These are phyloP conservation scores for Tarsius wallacei DNA, from an alignment of 2,797 vertebrate species.

Conservation along the genomic window DNA sequence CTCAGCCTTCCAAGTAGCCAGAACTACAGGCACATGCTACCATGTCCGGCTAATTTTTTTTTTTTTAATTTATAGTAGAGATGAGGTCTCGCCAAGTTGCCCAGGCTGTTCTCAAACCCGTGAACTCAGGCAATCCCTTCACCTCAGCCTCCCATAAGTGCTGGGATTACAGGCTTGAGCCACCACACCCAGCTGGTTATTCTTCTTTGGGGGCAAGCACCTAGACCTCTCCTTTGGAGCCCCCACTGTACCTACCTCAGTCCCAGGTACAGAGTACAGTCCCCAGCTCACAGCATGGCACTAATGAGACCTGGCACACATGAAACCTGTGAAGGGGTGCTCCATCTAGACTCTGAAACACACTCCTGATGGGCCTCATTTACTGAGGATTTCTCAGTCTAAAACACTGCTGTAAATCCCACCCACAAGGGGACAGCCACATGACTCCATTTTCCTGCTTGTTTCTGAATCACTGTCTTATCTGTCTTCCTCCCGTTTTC, in stretches of 20 bases:
- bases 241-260: background rate
- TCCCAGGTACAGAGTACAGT: background rate
- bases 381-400: background rate
- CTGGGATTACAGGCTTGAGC: no score
- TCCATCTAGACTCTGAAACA: background rate
- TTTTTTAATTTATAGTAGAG: no score
- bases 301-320: accelerated
- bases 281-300: background rate
- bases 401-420: background rate
- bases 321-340: background rate
- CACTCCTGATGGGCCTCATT: background rate
- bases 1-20: no score
- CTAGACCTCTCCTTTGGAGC: background rate
- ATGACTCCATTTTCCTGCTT: slow-evolving; percentile 77
- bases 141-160: no score
- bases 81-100: no score
- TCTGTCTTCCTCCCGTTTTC: slow-evolving; percentile 74
- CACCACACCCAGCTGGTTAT: background rate
- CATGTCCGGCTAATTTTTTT: no score
- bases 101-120: no score
- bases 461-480: slow-evolving; percentile 68
- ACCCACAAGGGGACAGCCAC: slow-evolving; percentile 63
- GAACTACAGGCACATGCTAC: no score
- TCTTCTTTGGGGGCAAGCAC: background rate
- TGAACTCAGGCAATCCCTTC: no score